A percentile compares a stretch with the other conserved stretches of the same genome.
Evolutionary conservation across 1,140 invertebrate genomes (phyloP).

Genomic region (Drosophila kohkoa): DNA sequence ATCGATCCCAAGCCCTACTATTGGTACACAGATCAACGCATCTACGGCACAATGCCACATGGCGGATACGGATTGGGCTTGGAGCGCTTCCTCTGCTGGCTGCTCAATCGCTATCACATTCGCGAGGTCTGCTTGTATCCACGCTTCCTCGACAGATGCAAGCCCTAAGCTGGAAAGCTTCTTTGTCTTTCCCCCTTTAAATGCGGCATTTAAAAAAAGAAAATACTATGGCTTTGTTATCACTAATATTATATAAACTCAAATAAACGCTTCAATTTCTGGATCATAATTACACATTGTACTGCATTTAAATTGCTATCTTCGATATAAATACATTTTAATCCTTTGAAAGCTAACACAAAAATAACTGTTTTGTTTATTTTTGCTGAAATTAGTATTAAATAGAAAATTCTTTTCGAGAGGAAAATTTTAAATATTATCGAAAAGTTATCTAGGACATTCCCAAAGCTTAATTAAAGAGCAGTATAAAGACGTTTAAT

Average conservation of each 20-base stretch:
- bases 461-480: no score
- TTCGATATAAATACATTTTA: no score
- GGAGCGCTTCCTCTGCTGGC: constrained; percentile 98
- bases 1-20: constrained; percentile 98
- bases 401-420: no score
- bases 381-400: no score
- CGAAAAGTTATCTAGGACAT: no score
- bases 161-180: constrained; percentile 88
- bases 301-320: no score
- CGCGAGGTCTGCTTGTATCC: constrained; percentile 99
- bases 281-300: no score
- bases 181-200: background rate
- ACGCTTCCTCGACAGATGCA: constrained; percentile 96
- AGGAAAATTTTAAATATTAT: no score
- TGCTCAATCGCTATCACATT: constrained; percentile 98
- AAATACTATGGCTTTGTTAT: background rate
- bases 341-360: no score
- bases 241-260: background rate
- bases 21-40: constrained; percentile 99
- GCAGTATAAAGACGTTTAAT: no score
- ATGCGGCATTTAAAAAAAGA: constrained; percentile 49
- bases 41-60: constrained; percentile 97
- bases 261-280: constrained; percentile 2
- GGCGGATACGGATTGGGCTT: constrained; percentile 99
- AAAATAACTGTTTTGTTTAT: no score